Base-by-base conservation (phyloP, 2,113 vertebrate species). In the Platysternon megacephalum region DNA sequence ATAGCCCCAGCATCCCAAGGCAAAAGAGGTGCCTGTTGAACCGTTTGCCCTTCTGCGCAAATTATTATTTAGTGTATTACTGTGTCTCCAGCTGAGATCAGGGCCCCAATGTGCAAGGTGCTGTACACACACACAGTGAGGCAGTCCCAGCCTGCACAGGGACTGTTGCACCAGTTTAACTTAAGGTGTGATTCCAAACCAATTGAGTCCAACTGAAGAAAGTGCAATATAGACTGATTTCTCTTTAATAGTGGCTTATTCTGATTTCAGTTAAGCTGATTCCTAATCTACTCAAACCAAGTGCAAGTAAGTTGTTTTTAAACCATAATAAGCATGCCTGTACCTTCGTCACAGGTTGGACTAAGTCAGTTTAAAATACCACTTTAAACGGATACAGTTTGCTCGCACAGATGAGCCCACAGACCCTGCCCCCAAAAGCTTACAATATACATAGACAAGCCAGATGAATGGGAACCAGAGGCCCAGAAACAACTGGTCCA, bases 151-250 rank as follows among this genome's bases (percentile, higher is more conserved):
- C 68, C 24, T 21, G 3, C 1, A 42, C 5, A 55, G 88, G 88
- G 88, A 29, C 82, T 96, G n/a, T 76, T 6, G 56, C 89, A 76
- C 32, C 84, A 85, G 0, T 46, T 88, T 84, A 90, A 55, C 24
- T 3, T 0, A 0, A 53, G 84, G 55, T 84, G 81, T 85, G 11
- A 91, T 61, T 79, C 80, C 1, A 2, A 79, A 89, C 72, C 84
- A 35, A 82, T 95, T 93, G 90, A 89, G 95, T 68, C 28, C 80
- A 22, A 39, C 80, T 86, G 92, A 89, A 68, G 49, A 90, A 83
- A 19, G 85, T 11, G 72, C 78, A 84, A 21, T 14, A 78, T 1
- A 0, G 91, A 88, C 74, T 86, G 85, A n/a, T 81, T n/a, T 52
- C 4, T 35, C 35, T 68, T 0, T 3, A 24, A 4, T 48, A 24